Base-by-base conservation (phyloP, 2,113 vertebrate species). In the Merops nubicus region DNA sequence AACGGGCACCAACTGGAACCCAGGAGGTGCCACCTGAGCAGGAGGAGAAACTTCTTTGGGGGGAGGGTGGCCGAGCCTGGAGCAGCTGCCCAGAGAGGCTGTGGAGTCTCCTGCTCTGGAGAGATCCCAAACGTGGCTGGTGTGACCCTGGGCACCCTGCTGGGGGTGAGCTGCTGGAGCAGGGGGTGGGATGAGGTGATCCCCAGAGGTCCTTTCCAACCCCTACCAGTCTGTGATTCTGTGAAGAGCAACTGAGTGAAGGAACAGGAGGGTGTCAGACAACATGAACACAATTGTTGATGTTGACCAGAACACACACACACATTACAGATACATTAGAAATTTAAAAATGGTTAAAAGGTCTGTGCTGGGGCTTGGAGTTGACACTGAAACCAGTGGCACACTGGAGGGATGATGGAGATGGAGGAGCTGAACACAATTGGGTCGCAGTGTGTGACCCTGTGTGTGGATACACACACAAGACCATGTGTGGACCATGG, bases 321-420 rank as follows among this genome's bases (percentile, higher is more conserved):
- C 15, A 5, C 11, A 73, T 15, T 31, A 16, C 29, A 13, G 33
- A 2, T 8, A 28, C 16, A 5, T 9, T 5, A 36, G 48, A 28
- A 45, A 14, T 12, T 48, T 3, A 73, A 48, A 48, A 40, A 2
- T 42, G 40, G 34, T 45, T 40, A 10, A 2, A 9, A 88, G 56
- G 5, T 15, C 43, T 34, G 2, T 0, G 31, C 19, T 1, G 12
- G 5, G 18, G 48, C 9, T 62, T 38, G 77, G 69, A 28, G 62
- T 0, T 40, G 60, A 34, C 42, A 13, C 2, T 10, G 69, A 92
- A 42, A 63, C 6, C 23, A 64, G 56, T 2, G 31, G 16, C 42
- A 31, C 7, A 14, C 15, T 0, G 17, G 38, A n/a, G 33, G 43
- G 54, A 43, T 6, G 29, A n/a, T 1, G 76, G 54, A 65, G 2